Percentiles rank a stretch among this genome's conserved stretches.
Evolutionary conservation across 1,140 invertebrate species (phyloP).

Genomic region (Monomorium pharaonis): DNA sequence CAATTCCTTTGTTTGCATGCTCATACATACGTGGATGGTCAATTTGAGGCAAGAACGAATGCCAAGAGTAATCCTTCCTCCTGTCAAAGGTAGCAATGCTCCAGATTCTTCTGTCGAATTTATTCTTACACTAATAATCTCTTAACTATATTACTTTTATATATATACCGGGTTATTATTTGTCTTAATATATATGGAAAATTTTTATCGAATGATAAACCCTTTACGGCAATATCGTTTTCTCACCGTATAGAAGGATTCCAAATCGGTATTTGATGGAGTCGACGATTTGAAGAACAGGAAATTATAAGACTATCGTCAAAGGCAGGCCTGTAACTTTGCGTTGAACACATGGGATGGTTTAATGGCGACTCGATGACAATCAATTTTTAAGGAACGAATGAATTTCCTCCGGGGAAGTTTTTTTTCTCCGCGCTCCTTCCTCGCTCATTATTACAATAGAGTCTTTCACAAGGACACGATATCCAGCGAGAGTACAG

Average conservation of each 20-base stretch:
- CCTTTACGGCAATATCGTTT: neutral
- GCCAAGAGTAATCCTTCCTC: slow-evolving; percentile 4
- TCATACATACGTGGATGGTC: slow-evolving; percentile 11
- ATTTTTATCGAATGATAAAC: no score
- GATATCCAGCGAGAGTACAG: slow-evolving; percentile 63
- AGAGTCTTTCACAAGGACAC: slow-evolving; percentile 66
- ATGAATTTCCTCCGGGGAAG: slow-evolving; percentile 17
- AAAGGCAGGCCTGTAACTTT: neutral
- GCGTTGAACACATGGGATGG: neutral
- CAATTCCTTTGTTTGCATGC: slow-evolving; percentile 32
- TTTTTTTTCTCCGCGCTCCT: neutral
- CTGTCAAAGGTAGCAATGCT: neutral
- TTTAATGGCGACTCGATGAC: slow-evolving; percentile 47
- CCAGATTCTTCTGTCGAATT: neutral
- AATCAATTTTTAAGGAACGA: slow-evolving; percentile 62
- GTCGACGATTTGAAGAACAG: neutral
- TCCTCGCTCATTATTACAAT: slow-evolving; percentile 64
- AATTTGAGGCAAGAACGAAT: slow-evolving; percentile 24
- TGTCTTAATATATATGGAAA: no score
- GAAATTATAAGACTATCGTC: slow-evolving; percentile 16
- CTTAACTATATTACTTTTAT: neutral
- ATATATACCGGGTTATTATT: neutral
- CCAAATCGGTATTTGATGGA: neutral
- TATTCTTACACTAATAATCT: neutral
- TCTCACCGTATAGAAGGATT: neutral